Percentiles rank a stretch among this genome's conserved stretches.
Conservation (phyloP, 2,888 invertebrate species). For the Xylophagus ater region DNA sequence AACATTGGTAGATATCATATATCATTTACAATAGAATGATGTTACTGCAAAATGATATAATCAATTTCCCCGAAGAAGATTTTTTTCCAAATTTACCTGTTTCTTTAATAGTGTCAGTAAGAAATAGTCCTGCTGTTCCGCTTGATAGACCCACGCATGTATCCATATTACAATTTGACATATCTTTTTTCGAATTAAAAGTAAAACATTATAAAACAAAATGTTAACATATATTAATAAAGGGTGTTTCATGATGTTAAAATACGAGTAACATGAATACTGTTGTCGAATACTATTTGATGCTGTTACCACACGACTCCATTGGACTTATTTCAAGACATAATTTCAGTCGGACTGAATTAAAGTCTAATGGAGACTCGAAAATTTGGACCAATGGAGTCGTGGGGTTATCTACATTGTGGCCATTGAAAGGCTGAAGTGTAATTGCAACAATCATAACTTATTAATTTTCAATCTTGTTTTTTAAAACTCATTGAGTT, state of each 20-base stretch:
- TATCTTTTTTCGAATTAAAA: constrained; percentile 21
- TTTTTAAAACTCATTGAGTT: too few species aligned
- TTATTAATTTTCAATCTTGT: too few species aligned
- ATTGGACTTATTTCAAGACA: too few species aligned
- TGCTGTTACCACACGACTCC: not conserved
- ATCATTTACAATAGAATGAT: too few species aligned
- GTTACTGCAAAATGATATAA: too few species aligned
- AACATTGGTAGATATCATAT: constrained; percentile 3
- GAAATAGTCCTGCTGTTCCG: constrained; percentile 34
- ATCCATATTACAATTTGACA: constrained; percentile 34
- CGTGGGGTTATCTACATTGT: too few species aligned
- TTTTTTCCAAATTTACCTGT: constrained; percentile 34
- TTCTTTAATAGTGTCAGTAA: constrained; percentile 24
- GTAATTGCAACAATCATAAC: too few species aligned
- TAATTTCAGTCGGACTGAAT: too few species aligned
- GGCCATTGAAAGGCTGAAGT: too few species aligned
- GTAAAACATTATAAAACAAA: not conserved
- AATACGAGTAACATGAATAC: not conserved
- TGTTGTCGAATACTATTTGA: not conserved
- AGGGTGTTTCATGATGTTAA: not conserved
- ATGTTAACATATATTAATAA: not conserved
- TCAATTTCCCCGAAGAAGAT: not conserved
- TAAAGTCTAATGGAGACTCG: too few species aligned
- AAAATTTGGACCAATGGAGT: too few species aligned
- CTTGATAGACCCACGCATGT: constrained; percentile 40